Conservation (phyloP, 2,113 vertebrate genomes). For the Onychostoma macrolepis region DNA sequence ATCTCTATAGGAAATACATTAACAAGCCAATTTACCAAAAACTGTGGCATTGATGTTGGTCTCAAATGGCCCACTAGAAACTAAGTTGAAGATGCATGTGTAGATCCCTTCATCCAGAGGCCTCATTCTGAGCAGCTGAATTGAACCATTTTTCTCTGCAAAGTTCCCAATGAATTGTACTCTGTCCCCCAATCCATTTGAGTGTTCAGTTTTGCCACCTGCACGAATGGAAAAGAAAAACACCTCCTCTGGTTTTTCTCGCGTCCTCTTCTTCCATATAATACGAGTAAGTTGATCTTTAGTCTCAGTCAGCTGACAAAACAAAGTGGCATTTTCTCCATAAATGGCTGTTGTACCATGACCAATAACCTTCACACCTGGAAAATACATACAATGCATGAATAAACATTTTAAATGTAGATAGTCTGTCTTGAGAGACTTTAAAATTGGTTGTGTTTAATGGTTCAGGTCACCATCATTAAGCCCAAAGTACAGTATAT, state of each 20-base stretch:
- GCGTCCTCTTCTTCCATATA: conserved; percentile 63
- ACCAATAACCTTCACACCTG: conserved; percentile 56
- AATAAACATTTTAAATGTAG: not conserved
- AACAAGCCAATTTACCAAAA: conserved; percentile 51
- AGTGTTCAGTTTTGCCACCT: rapidly evolving
- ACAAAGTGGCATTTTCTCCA: conserved; percentile 24
- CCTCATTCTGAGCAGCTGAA: conserved; percentile 44
- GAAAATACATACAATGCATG: not conserved
- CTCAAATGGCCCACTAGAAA: conserved; percentile 52
- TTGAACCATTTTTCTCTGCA: conserved; percentile 27
- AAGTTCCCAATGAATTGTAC: conserved; percentile 55
- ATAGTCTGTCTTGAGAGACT: no score
- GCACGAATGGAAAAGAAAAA: conserved; percentile 4
- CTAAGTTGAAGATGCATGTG: conserved; percentile 60
- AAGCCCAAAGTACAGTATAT: no score
- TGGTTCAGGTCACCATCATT: no score
- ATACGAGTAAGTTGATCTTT: conserved; percentile 35
- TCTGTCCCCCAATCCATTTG: not conserved
- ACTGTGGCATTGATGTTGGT: conserved; percentile 34
- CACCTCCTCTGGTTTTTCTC: rapidly evolving
- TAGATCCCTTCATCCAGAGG: conserved; percentile 65
- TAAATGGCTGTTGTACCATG: not conserved
- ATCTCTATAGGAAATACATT: no score
- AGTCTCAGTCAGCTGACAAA: conserved; percentile 50
- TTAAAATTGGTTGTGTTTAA: no score